Conservation (phyloP, 2,113 vertebrate genomes). For the Notechis scutatus region DNA sequence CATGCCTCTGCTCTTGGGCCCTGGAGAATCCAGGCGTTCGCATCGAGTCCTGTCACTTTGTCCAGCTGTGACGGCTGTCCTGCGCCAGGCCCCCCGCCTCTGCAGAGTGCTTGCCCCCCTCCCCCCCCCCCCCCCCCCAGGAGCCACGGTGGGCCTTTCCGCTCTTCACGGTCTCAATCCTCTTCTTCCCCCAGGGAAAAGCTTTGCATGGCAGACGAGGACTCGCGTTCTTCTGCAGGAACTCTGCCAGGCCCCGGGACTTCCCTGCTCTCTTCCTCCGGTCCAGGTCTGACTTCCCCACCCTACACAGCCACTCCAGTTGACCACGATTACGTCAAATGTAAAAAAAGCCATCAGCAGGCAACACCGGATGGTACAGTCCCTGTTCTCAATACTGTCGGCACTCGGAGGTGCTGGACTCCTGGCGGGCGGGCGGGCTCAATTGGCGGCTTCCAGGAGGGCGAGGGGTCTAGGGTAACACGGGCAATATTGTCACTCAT, state of each 20-base stretch:
- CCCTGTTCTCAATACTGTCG: slow-evolving; percentile 87
- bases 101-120: not conserved
- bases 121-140: not conserved
- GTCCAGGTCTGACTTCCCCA: slow-evolving; percentile 98
- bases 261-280: slow-evolving; percentile 81
- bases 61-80: not conserved
- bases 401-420: slow-evolving; percentile 71
- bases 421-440: slow-evolving; percentile 39
- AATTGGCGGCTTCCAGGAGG: slow-evolving; percentile 64
- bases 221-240: slow-evolving; percentile 85
- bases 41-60: not conserved
- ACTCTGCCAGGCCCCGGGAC: slow-evolving; percentile 77
- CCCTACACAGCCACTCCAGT: slow-evolving; percentile 96
- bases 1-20: no score
- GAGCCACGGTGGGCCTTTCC: not conserved
- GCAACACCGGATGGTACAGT: slow-evolving; percentile 97
- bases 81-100: not conserved
- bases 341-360: slow-evolving; percentile 96
- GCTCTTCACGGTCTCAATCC: not conserved
- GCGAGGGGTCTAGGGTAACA: slow-evolving; percentile 83
- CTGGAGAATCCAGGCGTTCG: not conserved
- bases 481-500: slow-evolving; percentile 89
- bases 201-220: slow-evolving; percentile 85
- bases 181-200: slow-evolving; percentile 81
- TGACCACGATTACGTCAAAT: slow-evolving; percentile 99